These are phyloP conservation scores for Shinisaurus crocodilurus DNA, from an alignment of 2,113 vertebrate genomes.

Conservation along the genomic window DNA sequence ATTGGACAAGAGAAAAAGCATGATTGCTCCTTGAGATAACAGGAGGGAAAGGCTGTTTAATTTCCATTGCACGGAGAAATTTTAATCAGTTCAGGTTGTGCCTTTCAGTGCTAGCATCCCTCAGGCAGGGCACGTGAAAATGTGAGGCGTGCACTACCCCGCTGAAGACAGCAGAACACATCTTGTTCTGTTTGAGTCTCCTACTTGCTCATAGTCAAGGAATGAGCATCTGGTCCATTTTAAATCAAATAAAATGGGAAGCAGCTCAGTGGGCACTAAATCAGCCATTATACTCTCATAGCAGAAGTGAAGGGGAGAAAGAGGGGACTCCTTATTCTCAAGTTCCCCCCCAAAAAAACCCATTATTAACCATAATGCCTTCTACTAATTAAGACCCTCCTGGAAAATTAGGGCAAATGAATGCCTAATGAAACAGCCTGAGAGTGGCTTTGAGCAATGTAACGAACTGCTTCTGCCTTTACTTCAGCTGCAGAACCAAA, in stretches of 20 bases:
- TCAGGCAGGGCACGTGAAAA: conserved; percentile 44
- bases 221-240: conserved; percentile 45
- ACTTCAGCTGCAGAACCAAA: background rate
- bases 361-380: conserved; percentile 45
- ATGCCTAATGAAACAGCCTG: conserved; percentile 34
- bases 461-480: conserved; percentile 41
- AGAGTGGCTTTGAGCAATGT: conserved; percentile 40
- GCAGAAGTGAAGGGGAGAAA: conserved; percentile 33
- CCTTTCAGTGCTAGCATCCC: conserved; percentile 44
- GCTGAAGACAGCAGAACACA: conserved; percentile 47
- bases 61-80: conserved; percentile 35
- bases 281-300: conserved; percentile 39
- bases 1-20: conserved; percentile 13
- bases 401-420: conserved; percentile 56
- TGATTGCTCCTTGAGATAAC: conserved; percentile 39
- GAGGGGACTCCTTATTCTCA: conserved; percentile 43
- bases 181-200: conserved; percentile 47
- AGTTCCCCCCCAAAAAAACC: conserved; percentile 41
- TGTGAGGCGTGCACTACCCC: conserved; percentile 46
- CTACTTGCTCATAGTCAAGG: conserved; percentile 1
- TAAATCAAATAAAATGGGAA: conserved; percentile 50
- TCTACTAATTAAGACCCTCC: conserved; percentile 60
- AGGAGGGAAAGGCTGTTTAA: conserved; percentile 34
- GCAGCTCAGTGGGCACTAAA: conserved; percentile 53
- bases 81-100: conserved; percentile 57